Evolutionary conservation across 1,140 invertebrate genomes (phyloP).

Genomic region (Nixonia krombeini): DNA sequence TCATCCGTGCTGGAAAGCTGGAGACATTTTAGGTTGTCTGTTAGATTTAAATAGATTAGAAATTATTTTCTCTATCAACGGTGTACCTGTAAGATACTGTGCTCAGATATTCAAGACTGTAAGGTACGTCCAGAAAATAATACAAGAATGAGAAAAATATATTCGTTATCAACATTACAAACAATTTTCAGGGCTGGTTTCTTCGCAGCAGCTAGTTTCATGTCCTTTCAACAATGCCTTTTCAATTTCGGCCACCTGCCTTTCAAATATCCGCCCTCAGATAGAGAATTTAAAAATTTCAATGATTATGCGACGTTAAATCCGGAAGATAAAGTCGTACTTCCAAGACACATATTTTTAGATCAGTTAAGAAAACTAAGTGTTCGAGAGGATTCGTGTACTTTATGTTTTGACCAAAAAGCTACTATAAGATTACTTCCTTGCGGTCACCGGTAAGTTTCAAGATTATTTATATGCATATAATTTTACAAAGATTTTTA

Average conservation of each 20-base stretch:
- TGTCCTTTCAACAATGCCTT: slow-evolving; percentile 95
- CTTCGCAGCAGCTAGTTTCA: slow-evolving; percentile 95
- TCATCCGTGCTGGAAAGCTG: slow-evolving; percentile 83
- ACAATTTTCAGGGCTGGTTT: slow-evolving; percentile 81
- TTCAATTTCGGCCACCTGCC: slow-evolving; percentile 93
- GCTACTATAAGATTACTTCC: slow-evolving; percentile 83
- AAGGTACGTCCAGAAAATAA: slow-evolving; percentile 71
- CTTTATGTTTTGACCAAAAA: slow-evolving; percentile 87
- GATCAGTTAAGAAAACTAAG: slow-evolving; percentile 81
- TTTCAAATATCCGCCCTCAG: slow-evolving; percentile 84
- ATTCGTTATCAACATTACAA: slow-evolving; percentile 1
- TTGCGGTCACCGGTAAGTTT: slow-evolving; percentile 83
- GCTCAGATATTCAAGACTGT: slow-evolving; percentile 84
- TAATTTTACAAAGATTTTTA: slow-evolving; percentile 14
- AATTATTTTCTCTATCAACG: slow-evolving; percentile 89
- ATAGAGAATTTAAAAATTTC: slow-evolving; percentile 79
- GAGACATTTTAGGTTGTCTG: slow-evolving; percentile 88
- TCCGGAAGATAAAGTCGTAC: slow-evolving; percentile 79
- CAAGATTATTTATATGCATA: slow-evolving; percentile 11
- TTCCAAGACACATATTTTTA: slow-evolving; percentile 83
- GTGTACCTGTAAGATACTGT: slow-evolving; percentile 78
- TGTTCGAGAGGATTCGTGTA: slow-evolving; percentile 89
- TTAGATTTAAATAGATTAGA: slow-evolving; percentile 81
- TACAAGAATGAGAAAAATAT: neutral
- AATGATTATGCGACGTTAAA: slow-evolving; percentile 83